These are phyloP conservation scores for Hypsopygia costalis DNA, from an alignment of 2,888 invertebrate species.

Conservation along the genomic window DNA sequence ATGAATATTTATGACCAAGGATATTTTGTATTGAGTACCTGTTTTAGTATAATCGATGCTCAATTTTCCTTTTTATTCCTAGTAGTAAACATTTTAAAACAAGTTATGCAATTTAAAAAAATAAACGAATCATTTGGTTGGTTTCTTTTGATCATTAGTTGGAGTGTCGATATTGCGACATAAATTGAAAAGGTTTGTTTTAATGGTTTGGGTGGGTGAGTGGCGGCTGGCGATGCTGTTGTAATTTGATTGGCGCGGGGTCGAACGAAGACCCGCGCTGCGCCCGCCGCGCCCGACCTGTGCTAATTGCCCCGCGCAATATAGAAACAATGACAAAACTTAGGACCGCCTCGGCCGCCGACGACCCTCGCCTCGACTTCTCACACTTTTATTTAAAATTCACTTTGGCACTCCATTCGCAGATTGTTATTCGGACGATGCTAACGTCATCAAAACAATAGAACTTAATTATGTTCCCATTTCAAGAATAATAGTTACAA, in stretches of 20 bases:
- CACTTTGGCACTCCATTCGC: conserved; percentile 59
- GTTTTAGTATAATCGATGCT: no score
- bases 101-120: conserved; percentile 2
- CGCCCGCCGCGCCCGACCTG: conserved; percentile 54
- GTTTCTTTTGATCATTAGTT: conserved; percentile 52
- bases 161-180: conserved; percentile 60
- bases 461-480: conserved; percentile 61
- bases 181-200: conserved; percentile 52
- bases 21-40: no score
- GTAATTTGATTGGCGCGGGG: conserved; percentile 67
- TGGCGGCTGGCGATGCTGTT: conserved; percentile 46
- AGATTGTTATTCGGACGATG: conserved; percentile 68
- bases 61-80: not conserved
- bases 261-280: conserved; percentile 42
- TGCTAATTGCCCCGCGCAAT: conserved; percentile 77
- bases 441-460: conserved; percentile 59
- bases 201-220: conserved; percentile 49
- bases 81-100: not conserved
- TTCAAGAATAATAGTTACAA: conserved; percentile 13
- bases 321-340: conserved; percentile 78
- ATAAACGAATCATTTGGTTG: conserved; percentile 11
- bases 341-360: conserved; percentile 53
- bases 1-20: no score
- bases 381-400: conserved; percentile 76
- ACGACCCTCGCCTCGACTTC: conserved; percentile 55